These are phyloP conservation scores for Chrysodeixis includens DNA, from an alignment of 2,888 invertebrate species.

Conservation along the genomic window DNA sequence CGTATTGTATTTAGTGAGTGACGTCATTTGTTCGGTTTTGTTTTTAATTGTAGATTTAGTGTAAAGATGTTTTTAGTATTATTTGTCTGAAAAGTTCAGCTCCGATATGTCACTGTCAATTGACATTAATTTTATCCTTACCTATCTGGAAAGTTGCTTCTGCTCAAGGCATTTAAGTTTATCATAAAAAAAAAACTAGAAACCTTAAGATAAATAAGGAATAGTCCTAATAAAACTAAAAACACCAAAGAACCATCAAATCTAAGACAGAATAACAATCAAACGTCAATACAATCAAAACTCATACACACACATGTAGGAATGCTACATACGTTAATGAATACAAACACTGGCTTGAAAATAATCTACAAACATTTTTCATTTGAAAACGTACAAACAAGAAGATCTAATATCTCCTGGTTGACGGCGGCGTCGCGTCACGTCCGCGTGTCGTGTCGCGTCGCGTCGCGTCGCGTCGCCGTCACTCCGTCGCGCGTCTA, in stretches of 20 bases:
- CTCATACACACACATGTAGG: neutral
- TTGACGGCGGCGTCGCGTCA: slow-evolving; percentile 53
- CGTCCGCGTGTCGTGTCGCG: slow-evolving; percentile 42
- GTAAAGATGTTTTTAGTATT: slow-evolving; percentile 19
- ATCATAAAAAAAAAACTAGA: no score
- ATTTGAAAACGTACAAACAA: slow-evolving; percentile 55
- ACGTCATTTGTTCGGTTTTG: slow-evolving; percentile 55
- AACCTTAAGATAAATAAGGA: no score
- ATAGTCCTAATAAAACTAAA: no score
- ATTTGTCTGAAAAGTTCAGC: neutral
- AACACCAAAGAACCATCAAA: neutral
- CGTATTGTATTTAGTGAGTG: slow-evolving; percentile 53
- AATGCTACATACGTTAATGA: neutral
- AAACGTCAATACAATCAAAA: slow-evolving; percentile 10
- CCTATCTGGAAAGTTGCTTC: no score
- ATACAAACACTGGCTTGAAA: slow-evolving; percentile 33
- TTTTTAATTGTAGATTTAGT: slow-evolving; percentile 37
- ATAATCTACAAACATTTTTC: slow-evolving; percentile 59
- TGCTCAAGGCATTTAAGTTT: no score
- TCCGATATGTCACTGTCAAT: no score
- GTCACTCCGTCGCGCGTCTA: slow-evolving; percentile 57
- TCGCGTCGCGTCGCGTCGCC: slow-evolving; percentile 24
- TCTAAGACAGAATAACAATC: neutral
- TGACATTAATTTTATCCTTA: no score
- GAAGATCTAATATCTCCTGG: slow-evolving; percentile 55